phyloP scores from a whole-genome alignment of 2,797 vertebrate species.

The Anisognathus igniventris region DNA sequence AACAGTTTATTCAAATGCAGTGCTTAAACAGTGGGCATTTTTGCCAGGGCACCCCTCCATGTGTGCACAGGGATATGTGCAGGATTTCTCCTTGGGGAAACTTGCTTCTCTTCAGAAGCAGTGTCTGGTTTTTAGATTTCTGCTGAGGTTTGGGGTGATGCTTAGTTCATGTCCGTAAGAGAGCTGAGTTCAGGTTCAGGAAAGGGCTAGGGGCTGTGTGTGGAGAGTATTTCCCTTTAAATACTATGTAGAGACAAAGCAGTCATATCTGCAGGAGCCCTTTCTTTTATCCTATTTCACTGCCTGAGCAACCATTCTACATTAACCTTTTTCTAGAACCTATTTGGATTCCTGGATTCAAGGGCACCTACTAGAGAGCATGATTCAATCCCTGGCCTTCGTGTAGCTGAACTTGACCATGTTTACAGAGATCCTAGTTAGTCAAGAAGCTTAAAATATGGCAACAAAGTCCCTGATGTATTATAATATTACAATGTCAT shows the following conservation, averaged over 20 bases:
- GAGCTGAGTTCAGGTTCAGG: background rate
- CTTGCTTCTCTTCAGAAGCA: constrained; percentile 1
- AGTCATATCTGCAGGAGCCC: background rate
- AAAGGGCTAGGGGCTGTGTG: background rate
- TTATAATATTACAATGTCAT: background rate
- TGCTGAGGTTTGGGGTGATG: background rate
- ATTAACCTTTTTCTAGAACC: background rate
- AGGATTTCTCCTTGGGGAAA: background rate
- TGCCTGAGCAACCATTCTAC: background rate
- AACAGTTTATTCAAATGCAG: background rate
- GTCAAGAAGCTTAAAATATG: background rate
- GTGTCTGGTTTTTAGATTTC: background rate
- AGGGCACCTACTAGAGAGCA: background rate
- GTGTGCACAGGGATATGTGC: background rate
- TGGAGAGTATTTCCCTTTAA: background rate
- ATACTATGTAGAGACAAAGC: background rate
- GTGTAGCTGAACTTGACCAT: background rate
- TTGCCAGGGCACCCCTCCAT: rapidly evolving
- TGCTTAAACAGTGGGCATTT: background rate
- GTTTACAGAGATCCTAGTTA: background rate
- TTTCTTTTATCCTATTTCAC: background rate
- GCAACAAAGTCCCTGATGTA: background rate
- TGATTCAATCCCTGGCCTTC: background rate
- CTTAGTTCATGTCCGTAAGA: background rate
- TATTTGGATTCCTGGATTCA: background rate